Conservation (phyloP, 1,140 invertebrate species). For the Drosophila lini region DNA sequence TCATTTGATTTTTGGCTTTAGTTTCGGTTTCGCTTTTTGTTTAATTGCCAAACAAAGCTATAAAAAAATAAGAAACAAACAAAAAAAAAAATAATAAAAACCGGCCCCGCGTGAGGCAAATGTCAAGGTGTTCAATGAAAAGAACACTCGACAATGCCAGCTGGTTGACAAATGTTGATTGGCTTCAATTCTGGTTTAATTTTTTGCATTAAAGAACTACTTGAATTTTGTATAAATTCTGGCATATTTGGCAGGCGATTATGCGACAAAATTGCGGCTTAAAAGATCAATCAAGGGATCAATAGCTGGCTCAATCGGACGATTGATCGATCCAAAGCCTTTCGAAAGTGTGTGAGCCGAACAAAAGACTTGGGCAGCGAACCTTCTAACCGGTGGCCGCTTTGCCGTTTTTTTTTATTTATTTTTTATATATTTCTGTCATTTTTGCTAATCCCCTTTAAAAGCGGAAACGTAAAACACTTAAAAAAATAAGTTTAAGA, state of each 20-base stretch:
- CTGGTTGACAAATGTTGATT: constrained; percentile 48
- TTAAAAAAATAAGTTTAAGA: not conserved
- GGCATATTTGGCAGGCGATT: constrained; percentile 1
- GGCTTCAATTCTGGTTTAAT: constrained; percentile 19
- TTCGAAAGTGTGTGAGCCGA: constrained; percentile 29
- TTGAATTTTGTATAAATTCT: not conserved
- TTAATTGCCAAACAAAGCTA: constrained; percentile 61
- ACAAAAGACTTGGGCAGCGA: constrained; percentile 50
- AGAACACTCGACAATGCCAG: constrained; percentile 43
- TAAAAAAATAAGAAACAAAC: constrained; percentile 24
- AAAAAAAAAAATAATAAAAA: constrained; percentile 1
- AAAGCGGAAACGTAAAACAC: constrained; percentile 4
- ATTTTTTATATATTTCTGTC: not conserved
- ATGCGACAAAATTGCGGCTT: constrained; percentile 22
- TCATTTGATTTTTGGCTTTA: constrained; percentile 3
- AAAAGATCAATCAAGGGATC: constrained; percentile 23
- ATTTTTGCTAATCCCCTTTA: constrained; percentile 18
- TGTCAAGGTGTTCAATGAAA: constrained; percentile 64
- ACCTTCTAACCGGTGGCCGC: constrained; percentile 9
- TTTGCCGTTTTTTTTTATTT: not conserved
- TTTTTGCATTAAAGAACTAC: constrained; percentile 11
- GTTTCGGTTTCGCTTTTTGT: constrained; percentile 45
- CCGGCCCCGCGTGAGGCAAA: constrained; percentile 49
- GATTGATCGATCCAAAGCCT: constrained; percentile 14
- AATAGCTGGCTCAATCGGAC: not conserved